phyloP scores from a whole-genome alignment of 2,888 invertebrate species.

The Amaurobius ferox region DNA sequence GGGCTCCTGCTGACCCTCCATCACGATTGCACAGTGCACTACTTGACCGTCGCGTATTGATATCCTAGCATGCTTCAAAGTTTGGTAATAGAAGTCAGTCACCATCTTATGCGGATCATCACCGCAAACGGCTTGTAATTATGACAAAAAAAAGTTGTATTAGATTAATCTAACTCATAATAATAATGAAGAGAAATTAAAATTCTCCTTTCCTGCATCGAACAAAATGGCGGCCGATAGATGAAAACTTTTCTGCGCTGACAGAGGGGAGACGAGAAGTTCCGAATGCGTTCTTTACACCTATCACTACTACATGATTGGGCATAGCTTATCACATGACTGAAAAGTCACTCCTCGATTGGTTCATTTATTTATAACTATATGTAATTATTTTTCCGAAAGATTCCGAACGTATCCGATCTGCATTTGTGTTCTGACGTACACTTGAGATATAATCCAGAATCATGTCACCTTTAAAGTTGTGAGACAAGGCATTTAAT shows the following conservation, averaged over 20 bases:
- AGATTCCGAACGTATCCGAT: slow-evolving; percentile 45
- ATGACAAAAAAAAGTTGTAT: background rate
- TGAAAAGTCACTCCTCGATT: slow-evolving; percentile 22
- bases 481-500: too few relatives aligned
- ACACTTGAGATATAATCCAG: background rate
- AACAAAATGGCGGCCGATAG: slow-evolving; percentile 97
- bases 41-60: background rate
- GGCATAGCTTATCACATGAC: slow-evolving; percentile 39
- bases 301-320: slow-evolving; percentile 36
- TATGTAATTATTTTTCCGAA: slow-evolving; percentile 51
- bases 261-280: slow-evolving; percentile 84
- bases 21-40: slow-evolving; percentile 6
- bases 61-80: too few relatives aligned
- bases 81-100: too few relatives aligned
- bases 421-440: slow-evolving; percentile 6
- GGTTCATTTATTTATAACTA: slow-evolving; percentile 59
- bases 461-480: background rate
- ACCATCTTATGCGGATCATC: background rate
- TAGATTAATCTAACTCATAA: background rate
- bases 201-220: slow-evolving; percentile 78
- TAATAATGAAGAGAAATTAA: background rate
- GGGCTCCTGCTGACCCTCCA: slow-evolving; percentile 45
- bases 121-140: too few relatives aligned
- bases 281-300: slow-evolving; percentile 75
- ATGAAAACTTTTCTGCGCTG: slow-evolving; percentile 96